Evolutionary conservation across 2,888 invertebrate species (phyloP).

Genomic region (Lymantria dispar): DNA sequence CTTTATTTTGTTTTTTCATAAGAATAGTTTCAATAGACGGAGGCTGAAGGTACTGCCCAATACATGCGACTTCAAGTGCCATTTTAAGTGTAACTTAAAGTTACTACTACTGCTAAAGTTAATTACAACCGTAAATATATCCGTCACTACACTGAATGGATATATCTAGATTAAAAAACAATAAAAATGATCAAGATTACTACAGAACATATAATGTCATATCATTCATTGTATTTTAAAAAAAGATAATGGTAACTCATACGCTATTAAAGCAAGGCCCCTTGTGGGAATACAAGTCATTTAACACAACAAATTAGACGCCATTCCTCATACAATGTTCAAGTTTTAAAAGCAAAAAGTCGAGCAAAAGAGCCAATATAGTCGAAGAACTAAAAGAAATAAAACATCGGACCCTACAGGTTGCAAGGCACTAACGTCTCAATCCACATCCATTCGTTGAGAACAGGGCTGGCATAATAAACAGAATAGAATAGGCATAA

Average conservation of each 20-base stretch:
- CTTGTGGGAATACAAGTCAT: conserved; percentile 6
- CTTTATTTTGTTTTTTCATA: no score
- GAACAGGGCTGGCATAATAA: conserved; percentile 24
- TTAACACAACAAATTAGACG: conserved; percentile 28
- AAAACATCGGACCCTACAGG: conserved; percentile 59
- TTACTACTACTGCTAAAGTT: no score
- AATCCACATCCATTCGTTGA: conserved; percentile 52
- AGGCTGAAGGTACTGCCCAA: no score
- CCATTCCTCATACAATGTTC: conserved; percentile 32
- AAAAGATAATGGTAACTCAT: not conserved
- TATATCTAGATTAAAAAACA: no score
- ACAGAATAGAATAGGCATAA: not conserved
- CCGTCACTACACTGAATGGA: no score
- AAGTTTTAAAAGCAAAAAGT: conserved; percentile 34
- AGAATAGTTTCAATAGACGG: no score
- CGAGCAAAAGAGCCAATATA: conserved; percentile 51
- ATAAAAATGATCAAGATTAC: no score
- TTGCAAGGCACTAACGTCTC: conserved; percentile 59
- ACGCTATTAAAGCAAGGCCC: not conserved
- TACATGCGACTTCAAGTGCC: no score
- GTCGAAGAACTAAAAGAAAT: conserved; percentile 44
- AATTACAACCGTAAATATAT: no score
- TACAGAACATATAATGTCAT: no score
- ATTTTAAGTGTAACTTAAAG: no score
- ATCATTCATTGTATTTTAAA: not conserved